Evolutionary conservation across 2,888 invertebrate genomes (phyloP), one percentile per base, ranked within the genome.

Genomic region (Xylocampa areola): DNA sequence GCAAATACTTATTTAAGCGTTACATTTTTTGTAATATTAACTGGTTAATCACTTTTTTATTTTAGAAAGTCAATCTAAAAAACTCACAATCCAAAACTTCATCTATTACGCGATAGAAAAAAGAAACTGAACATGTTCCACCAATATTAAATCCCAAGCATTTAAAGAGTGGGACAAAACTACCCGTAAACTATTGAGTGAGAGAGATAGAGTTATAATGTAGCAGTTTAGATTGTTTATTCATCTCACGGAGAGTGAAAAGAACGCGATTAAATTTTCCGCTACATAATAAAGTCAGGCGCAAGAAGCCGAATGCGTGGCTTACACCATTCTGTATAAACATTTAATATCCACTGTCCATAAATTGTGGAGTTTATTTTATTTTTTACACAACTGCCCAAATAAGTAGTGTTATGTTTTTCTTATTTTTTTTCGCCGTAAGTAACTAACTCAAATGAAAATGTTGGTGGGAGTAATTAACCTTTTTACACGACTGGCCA

Each of bases 181-280:
- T 77, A 77, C 39, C 17, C 54, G 44, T 58, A 63, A 68, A 71
- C 66, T 55, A 61, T 69, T 41, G 82, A 70, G 70, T 41, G 69
- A 87, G 74, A 76, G 76, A 68, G 87, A 84, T 62, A 54, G 55
- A 58, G 37, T 53, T 55, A 66, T 55, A 65, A 64, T 65, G 61
- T 73, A 66, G 69, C 80, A 78, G 75, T 81, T 77, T 81, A 77
- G 76, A 87, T 89, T 86, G 86, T 88, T 87, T 88, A 90, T 90
- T 90, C 90, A 85, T 85, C 83, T 87, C 90, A 90, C 90, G 90
- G 80, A 81, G 75, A 79, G 80, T 82, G 86, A 85, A 89, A 88
- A 87, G 86, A 84, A 85, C 80, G 77, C 89, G 89, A 90, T 89
- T 89, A 89, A 89, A 90, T 90, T 90, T 89, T 89, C 89, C 89